These are phyloP conservation scores for Protobothrops mucrosquamatus DNA, from an alignment of 2,113 vertebrate species.

Conservation along the genomic window DNA sequence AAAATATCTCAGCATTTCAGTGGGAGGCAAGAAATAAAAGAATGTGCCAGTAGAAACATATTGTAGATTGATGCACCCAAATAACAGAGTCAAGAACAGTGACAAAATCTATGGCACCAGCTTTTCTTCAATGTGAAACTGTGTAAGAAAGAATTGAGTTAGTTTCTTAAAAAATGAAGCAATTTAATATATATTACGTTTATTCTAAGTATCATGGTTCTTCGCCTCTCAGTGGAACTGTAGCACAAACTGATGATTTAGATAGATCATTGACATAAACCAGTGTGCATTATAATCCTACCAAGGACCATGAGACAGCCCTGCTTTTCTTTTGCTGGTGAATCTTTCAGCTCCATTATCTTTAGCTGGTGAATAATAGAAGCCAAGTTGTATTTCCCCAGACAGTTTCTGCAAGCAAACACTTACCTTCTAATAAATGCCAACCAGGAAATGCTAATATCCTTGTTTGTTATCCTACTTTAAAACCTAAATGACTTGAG, in stretches of 20 bases:
- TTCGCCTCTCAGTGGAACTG: neutral
- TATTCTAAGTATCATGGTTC: neutral
- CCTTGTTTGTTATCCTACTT: constrained; percentile 1
- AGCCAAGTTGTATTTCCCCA: constrained; percentile 4
- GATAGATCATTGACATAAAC: neutral
- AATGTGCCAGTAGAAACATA: neutral
- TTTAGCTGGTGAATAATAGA: neutral
- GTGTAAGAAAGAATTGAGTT: neutral
- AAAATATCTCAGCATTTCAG: neutral
- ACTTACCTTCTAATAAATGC: constrained; percentile 12
- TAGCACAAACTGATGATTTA: neutral
- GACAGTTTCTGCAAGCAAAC: constrained; percentile 1
- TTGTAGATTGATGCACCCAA: neutral
- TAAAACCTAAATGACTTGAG: neutral
- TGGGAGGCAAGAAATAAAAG: neutral
- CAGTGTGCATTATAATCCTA: neutral
- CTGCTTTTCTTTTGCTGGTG: neutral
- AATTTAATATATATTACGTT: neutral
- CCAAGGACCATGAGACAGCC: neutral
- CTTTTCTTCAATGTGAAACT: neutral
- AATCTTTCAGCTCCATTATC: neutral
- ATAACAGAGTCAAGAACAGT: neutral
- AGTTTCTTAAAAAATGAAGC: neutral
- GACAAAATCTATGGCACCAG: neutral
- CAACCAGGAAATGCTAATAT: constrained; percentile 13